Base-by-base conservation (phyloP, 2,888 invertebrate species). In the Palloptera scutellata region DNA sequence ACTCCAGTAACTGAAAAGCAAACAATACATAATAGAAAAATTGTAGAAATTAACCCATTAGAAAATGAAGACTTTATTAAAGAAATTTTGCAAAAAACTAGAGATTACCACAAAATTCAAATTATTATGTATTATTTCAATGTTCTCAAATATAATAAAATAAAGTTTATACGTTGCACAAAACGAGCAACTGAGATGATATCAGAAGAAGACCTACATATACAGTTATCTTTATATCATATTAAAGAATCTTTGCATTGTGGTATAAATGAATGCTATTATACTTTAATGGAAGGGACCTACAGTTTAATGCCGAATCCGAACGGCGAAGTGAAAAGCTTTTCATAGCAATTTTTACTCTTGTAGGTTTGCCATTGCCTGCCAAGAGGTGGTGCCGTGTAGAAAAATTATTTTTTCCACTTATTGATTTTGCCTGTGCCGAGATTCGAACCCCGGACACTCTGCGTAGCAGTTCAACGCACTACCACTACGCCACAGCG, bases 331-430 rank as follows among this genome's bases (percentile, higher is more conserved):
- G n/a, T n/a, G n/a, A n/a, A n/a, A n/a, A n/a, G n/a, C n/a, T n/a
- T n/a, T n/a, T n/a, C n/a, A n/a, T n/a, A n/a, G n/a, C n/a, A n/a
- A n/a, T n/a, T n/a, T n/a, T n/a, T n/a, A n/a, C n/a, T n/a, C n/a
- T n/a, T n/a, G n/a, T n/a, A n/a, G n/a, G n/a, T n/a, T n/a, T n/a
- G n/a, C n/a, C n/a, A n/a, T n/a, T n/a, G n/a, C n/a, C n/a, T n/a
- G n/a, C n/a, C n/a, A n/a, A n/a, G n/a, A n/a, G n/a, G n/a, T n/a
- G n/a, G n/a, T n/a, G n/a, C n/a, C n/a, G n/a, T n/a, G n/a, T n/a
- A 53, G 1, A 62, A 41, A 53, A 53, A 40, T 17, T 62, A 53
- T 53, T 62, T n/a, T 17, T n/a, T n/a, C n/a, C n/a, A n/a, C n/a
- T n/a, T n/a, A n/a, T n/a, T n/a, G n/a, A n/a, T n/a, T n/a, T n/a